These are phyloP conservation scores for Sterrhoptilus dennistouni DNA, from an alignment of 2,113 vertebrate genomes.

Conservation along the genomic window DNA sequence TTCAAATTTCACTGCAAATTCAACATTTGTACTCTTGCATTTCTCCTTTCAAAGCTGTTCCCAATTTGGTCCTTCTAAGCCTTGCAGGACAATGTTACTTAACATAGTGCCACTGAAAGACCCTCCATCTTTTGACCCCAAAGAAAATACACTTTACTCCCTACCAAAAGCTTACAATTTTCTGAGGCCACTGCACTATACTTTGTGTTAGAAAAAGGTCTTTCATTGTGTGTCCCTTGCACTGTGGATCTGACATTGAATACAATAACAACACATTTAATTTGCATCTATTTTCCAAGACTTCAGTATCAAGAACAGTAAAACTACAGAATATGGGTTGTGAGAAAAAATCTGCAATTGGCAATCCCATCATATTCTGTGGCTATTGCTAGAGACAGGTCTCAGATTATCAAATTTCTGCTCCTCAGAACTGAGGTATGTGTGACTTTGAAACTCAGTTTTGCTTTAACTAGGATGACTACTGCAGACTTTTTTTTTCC, in stretches of 20 bases:
- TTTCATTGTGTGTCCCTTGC: not conserved
- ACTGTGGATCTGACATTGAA: not conserved
- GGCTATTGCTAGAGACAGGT: not conserved
- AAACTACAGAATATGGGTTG: not conserved
- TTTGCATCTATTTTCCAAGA: not conserved
- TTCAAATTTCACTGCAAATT: not conserved
- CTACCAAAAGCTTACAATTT: not conserved
- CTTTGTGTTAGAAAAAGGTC: not conserved
- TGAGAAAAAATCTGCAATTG: not conserved
- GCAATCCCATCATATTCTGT: not conserved
- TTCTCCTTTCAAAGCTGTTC: not conserved
- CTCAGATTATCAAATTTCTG: not conserved
- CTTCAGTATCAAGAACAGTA: not conserved
- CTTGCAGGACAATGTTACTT: not conserved
- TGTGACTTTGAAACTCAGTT: not conserved
- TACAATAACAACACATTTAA: not conserved
- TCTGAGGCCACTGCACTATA: not conserved
- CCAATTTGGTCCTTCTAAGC: not conserved
- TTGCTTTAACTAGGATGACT: not conserved
- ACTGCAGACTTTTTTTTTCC: not conserved
- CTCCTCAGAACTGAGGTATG: not conserved
- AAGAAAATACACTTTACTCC: not conserved
- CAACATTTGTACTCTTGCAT: fast-evolving
- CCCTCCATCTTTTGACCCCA: not conserved
- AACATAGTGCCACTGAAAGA: not conserved